Percentiles rank a stretch among this genome's conserved stretches.
Evolutionary conservation across 2,113 vertebrate species (phyloP).

Genomic region (Labeo catla): DNA sequence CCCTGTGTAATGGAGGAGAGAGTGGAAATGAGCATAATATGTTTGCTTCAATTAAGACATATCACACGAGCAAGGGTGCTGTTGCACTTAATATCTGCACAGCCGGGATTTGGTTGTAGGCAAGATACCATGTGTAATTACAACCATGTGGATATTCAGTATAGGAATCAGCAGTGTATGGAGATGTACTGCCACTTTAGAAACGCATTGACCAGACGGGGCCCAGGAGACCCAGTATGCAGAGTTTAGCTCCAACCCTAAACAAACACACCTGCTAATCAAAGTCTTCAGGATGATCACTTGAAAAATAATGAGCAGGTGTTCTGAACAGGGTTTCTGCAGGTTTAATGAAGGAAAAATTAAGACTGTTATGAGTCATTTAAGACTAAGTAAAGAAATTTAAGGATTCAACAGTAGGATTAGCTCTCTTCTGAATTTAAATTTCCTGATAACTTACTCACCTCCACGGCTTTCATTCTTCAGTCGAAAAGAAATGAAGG

Average conservation of each 20-base stretch:
- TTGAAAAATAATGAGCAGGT: not conserved
- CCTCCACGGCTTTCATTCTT: too few relatives aligned
- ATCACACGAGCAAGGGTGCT: not conserved
- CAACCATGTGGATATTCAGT: not conserved
- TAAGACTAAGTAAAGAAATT: not conserved
- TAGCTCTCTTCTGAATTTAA: too few relatives aligned
- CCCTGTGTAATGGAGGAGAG: slow-evolving; percentile 7
- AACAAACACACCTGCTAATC: not conserved
- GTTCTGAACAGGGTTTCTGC: not conserved
- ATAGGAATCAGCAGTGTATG: not conserved
- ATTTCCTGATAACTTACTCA: too few relatives aligned
- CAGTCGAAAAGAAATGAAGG: too few relatives aligned
- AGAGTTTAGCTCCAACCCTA: too few relatives aligned
- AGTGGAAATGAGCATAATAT: slow-evolving; percentile 5
- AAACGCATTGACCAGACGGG: not conserved
- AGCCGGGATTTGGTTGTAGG: not conserved
- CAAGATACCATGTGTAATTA: not conserved
- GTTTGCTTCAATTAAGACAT: slow-evolving; percentile 11
- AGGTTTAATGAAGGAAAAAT: too few relatives aligned
- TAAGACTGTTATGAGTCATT: too few relatives aligned
- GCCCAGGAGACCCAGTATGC: too few relatives aligned
- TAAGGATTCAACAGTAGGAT: not conserved
- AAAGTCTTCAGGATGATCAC: not conserved
- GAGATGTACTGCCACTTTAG: not conserved
- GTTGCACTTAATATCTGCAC: not conserved